A percentile compares a stretch with the other conserved stretches of the same genome.
Evolutionary conservation across 2,797 vertebrate species (phyloP).

Genomic region (Tadarida brasiliensis): DNA sequence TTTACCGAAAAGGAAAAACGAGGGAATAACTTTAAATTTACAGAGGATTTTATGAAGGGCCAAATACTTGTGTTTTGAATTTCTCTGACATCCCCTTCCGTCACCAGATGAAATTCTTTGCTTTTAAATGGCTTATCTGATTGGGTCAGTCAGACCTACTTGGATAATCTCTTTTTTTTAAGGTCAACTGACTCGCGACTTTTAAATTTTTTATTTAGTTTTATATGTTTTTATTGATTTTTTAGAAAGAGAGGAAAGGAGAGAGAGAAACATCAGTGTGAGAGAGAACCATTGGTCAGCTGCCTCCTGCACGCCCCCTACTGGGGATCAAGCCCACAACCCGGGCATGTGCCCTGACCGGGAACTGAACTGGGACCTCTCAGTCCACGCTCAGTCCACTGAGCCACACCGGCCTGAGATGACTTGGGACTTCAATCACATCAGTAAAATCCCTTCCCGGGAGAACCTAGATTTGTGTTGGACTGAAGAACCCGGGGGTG

Average conservation of each 20-base stretch:
- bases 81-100: background rate
- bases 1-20: background rate
- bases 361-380: no score
- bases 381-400: no score
- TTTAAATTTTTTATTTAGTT: background rate
- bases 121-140: background rate
- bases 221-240: no score
- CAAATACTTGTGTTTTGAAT: background rate
- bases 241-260: no score
- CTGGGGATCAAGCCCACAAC: no score
- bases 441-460: background rate
- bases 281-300: no score
- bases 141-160: background rate
- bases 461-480: no score
- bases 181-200: background rate
- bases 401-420: no score
- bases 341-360: no score
- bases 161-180: background rate
- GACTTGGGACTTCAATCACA: background rate
- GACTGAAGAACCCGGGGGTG: no score
- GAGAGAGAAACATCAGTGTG: no score
- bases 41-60: background rate
- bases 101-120: background rate
- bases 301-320: no score
- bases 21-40: background rate